phyloP scores from a whole-genome alignment of 2,888 invertebrate species.

The Andrena camellia region DNA sequence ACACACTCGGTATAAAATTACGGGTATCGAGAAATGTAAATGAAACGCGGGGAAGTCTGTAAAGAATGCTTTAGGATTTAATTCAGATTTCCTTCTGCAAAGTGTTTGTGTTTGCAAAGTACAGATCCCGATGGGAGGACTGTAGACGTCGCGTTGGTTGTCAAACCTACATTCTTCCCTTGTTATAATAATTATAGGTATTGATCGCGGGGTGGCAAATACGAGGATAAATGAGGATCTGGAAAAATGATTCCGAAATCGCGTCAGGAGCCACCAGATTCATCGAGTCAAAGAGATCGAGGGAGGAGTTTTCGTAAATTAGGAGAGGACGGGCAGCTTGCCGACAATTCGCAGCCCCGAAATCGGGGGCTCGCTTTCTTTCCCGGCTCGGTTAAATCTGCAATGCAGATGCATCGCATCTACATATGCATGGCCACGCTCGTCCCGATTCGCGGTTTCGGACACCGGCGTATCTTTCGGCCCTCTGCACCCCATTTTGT shows the following conservation, averaged over 20 bases:
- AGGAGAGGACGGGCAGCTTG: conserved; percentile 20
- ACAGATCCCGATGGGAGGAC: background rate
- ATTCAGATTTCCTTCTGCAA: too few relatives aligned
- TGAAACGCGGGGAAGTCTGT: background rate
- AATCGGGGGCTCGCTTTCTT: conserved; percentile 43
- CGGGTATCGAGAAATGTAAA: background rate
- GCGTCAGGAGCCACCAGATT: background rate
- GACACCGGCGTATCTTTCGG: conserved; percentile 40
- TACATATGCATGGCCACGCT: conserved; percentile 70
- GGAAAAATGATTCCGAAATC: background rate
- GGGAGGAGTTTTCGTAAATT: conserved; percentile 30
- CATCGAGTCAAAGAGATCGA: conserved; percentile 1
- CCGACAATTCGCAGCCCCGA: conserved; percentile 39
- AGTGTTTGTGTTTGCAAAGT: background rate
- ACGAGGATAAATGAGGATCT: background rate
- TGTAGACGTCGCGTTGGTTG: too few relatives aligned
- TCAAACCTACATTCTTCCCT: too few relatives aligned
- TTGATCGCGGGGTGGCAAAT: background rate
- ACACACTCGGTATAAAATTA: too few relatives aligned
- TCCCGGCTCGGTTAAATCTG: conserved; percentile 53
- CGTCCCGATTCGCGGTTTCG: conserved; percentile 62
- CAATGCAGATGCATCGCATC: conserved; percentile 68
- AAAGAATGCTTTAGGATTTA: too few relatives aligned
- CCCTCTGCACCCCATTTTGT: conserved; percentile 19
- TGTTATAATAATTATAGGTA: too few relatives aligned